A percentile compares a stretch with the other conserved stretches of the same genome.
phyloP scores from a whole-genome alignment of 2,888 invertebrate species.

The Sussaba pulchella region DNA sequence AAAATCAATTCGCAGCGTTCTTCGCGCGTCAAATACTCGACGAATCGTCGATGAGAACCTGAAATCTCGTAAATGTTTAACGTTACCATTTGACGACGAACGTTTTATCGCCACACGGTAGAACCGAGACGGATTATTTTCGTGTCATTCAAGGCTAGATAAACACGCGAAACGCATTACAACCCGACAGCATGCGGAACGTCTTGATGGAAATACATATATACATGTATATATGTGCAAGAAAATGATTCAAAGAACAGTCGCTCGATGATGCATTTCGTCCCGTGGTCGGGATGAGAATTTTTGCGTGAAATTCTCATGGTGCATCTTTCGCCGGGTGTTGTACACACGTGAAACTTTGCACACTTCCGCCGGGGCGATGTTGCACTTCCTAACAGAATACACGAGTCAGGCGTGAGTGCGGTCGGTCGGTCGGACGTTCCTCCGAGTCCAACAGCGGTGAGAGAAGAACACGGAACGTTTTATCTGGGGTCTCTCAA shows the following conservation, averaged over 20 bases:
- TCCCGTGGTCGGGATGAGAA: not conserved
- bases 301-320: conserved; percentile 3
- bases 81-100: conserved; percentile 1
- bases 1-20: too few species aligned
- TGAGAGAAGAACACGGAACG: conserved; percentile 55
- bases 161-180: conserved; percentile 47
- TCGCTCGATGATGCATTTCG: conserved; percentile 10
- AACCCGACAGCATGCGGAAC: not conserved
- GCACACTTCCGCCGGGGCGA: conserved; percentile 54
- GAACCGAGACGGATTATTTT: conserved; percentile 48
- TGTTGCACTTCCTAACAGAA: conserved; percentile 60
- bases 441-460: conserved; percentile 33
- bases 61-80: conserved; percentile 15
- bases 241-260: conserved; percentile 46
- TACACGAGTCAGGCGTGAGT: conserved; percentile 27
- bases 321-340: not conserved
- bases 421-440: not conserved
- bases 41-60: conserved; percentile 10
- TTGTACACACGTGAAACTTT: conserved; percentile 24
- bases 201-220: not conserved
- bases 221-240: not conserved
- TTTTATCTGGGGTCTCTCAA: conserved; percentile 61
- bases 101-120: conserved; percentile 19
- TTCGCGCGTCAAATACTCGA: not conserved
- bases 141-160: conserved; percentile 23